Evolutionary conservation across 2,888 invertebrate genomes (phyloP), one percentile per base, ranked within the genome.

Genomic region (Phaonia tiefii): DNA sequence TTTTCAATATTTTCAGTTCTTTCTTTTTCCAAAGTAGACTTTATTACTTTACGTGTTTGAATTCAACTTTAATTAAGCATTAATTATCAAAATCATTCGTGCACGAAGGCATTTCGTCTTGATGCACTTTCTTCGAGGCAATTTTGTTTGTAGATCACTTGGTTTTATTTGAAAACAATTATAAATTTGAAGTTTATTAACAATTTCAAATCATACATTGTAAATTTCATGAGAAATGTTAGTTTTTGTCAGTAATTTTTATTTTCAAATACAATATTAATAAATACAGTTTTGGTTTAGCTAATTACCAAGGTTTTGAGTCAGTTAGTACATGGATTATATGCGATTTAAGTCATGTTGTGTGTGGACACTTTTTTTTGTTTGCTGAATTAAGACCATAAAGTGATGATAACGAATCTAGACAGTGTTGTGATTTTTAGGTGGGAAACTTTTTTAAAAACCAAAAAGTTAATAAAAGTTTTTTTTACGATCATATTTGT

Each of bases 51-150:
- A n/a, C 63, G 63, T 63, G 63, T 10, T 63, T 20, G 42, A 20
- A 58, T 26, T 31, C 17, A 72, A 22, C 25, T 42, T 39, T 51
- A 49, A 60, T 60, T 20, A 73, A 73, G 22, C 54, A 42, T 42
- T 73, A 83, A 80, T 78, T 83, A 82, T 75, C 69, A 56, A 76
- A 75, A 66, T 51, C 71, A 80, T 79, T 75, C 75, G 77, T 78
- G 83, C 78, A 79, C 67, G 71, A 58, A n/a, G 26, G 22, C 39
- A 39, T 60, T 46, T 20, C 10, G 65, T 46, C 58, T 17, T 31
- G 22, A 66, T 26, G 44, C 56, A 63, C 39, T 75, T 66, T 58
- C 25, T 69, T 44, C 67, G 58, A 42, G 39, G 31, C 31, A 31
- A 5, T 3, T 31, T 31, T 67, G 60, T 69, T 79, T 22, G 17